These are phyloP conservation scores for Scaptomyza flava DNA, from an alignment of 2,888 invertebrate genomes.

Conservation along the genomic window DNA sequence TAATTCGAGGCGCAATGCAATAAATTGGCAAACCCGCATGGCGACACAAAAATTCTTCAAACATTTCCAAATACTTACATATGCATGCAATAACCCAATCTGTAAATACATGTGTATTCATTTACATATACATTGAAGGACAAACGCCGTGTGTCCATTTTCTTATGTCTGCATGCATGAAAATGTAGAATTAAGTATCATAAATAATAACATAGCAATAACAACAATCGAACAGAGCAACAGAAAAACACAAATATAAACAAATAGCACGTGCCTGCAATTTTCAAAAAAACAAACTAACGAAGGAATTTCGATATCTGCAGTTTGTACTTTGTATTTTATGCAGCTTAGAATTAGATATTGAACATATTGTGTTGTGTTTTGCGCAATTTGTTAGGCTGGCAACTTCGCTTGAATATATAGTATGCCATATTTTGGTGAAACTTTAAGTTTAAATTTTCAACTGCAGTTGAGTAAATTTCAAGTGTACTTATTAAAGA, in stretches of 20 bases:
- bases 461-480: not conserved
- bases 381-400: not conserved
- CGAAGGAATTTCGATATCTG: not conserved
- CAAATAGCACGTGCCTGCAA: not conserved
- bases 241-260: not conserved
- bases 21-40: slow-evolving; percentile 58
- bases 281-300: not conserved
- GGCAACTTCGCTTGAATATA: not conserved
- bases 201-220: not conserved
- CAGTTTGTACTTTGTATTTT: not conserved
- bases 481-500: too few relatives aligned
- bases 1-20: slow-evolving; percentile 58
- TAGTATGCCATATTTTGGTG: not conserved
- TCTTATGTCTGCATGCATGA: not conserved
- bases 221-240: not conserved
- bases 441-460: not conserved
- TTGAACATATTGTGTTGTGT: not conserved
- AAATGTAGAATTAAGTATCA: not conserved
- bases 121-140: not conserved
- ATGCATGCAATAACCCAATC: slow-evolving; percentile 14
- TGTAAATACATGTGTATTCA: too few relatives aligned
- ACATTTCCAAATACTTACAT: slow-evolving; percentile 64
- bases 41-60: slow-evolving; percentile 56
- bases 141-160: not conserved
- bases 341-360: not conserved